phyloP scores from a whole-genome alignment of 2,888 invertebrate species.

The Catotricha subobsoleta region DNA sequence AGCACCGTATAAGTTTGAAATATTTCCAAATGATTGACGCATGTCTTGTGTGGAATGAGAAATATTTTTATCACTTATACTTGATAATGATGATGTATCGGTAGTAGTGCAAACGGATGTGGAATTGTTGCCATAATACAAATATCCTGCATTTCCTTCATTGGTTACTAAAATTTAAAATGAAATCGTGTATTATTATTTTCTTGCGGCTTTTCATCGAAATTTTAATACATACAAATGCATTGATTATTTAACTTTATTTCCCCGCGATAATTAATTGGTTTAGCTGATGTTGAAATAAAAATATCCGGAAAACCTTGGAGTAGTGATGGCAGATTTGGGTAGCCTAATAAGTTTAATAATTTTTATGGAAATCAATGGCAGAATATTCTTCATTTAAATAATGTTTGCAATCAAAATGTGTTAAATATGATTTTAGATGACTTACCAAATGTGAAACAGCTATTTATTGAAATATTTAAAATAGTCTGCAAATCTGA shows the following conservation, averaged over 20 bases:
- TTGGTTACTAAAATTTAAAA: neutral
- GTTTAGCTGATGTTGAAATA: conserved; percentile 16
- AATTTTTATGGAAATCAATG: neutral
- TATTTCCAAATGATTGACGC: too few species aligned
- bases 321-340: conserved; percentile 23
- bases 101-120: neutral
- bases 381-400: neutral
- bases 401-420: neutral
- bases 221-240: conserved; percentile 18
- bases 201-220: too few species aligned
- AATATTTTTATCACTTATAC: too few species aligned
- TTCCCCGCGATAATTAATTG: conserved; percentile 22
- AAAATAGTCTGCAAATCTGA: conserved; percentile 23
- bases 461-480: conserved; percentile 19
- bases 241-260: conserved; percentile 19
- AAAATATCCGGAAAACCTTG: conserved; percentile 26
- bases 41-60: too few species aligned
- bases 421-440: neutral
- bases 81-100: neutral
- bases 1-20: too few species aligned
- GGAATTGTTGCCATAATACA: neutral
- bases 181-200: neutral
- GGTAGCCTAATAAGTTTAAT: conserved; percentile 16
- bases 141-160: neutral
- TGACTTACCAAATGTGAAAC: conserved; percentile 20